Conservation (phyloP, 1,140 invertebrate species). For the Elymnias hypermnestra region DNA sequence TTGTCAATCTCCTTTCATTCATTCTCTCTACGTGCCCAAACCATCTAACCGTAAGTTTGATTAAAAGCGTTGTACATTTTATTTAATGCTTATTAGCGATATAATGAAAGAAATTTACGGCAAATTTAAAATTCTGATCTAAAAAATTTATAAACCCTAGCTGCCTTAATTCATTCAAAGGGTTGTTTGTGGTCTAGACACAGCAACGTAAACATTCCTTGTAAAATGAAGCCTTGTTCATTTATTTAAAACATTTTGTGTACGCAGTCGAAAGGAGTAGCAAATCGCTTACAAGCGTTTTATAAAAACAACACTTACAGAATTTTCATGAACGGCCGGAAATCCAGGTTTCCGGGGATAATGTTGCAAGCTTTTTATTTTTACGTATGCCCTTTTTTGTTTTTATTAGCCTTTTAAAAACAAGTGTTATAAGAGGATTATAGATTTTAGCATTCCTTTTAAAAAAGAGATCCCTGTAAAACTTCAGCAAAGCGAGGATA, state of each 20-base stretch:
- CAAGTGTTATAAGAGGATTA: no score
- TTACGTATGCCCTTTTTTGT: no score
- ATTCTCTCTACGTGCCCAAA: no score
- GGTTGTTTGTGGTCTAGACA: constrained; percentile 3
- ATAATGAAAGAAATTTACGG: neutral
- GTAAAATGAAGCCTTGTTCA: constrained; percentile 4
- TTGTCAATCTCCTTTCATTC: no score
- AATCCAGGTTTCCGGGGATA: neutral
- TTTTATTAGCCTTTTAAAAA: no score
- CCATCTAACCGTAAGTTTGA: no score
- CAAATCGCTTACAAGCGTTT: neutral
- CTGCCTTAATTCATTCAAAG: constrained; percentile 6
- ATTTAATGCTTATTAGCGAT: neutral
- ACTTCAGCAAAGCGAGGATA: no score
- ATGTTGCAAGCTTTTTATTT: neutral
- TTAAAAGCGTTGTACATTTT: no score
- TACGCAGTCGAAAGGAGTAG: neutral
- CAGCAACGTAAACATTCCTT: constrained; percentile 2
- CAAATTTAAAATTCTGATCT: constrained; percentile 1
- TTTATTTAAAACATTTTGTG: constrained; percentile 1
- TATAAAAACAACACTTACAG: neutral
- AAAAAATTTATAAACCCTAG: neutral
- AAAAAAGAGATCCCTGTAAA: no score
- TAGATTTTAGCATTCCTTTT: no score
- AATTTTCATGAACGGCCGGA: constrained; percentile 1